phyloP scores from a whole-genome alignment of 2,888 invertebrate species.

The Taphrorychus bicolor region DNA sequence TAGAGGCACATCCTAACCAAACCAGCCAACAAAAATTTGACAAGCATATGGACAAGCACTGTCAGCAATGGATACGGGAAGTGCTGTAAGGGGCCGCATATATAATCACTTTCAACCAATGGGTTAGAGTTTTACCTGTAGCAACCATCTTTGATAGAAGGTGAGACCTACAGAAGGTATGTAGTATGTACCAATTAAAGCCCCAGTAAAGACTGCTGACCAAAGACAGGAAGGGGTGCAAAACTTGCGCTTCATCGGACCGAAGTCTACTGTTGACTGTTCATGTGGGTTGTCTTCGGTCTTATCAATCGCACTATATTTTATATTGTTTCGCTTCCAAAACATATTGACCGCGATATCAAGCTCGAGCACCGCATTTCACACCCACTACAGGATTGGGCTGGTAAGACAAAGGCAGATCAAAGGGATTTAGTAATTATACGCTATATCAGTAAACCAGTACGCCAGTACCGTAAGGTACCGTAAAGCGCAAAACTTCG shows the following conservation, averaged over 20 bases:
- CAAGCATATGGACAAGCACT: conserved; percentile 86
- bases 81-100: conserved; percentile 66
- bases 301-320: conserved; percentile 33
- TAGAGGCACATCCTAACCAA: conserved; percentile 70
- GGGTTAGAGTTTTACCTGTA: conserved; percentile 68
- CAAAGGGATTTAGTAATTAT: too few species aligned
- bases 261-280: conserved; percentile 52
- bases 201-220: conserved; percentile 55
- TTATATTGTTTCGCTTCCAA: conserved; percentile 27
- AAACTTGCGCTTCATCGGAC: conserved; percentile 50
- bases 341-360: conserved; percentile 31
- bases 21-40: conserved; percentile 86
- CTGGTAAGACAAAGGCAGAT: too few species aligned
- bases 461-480: too few species aligned
- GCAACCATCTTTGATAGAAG: conserved; percentile 95
- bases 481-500: too few species aligned
- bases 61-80: conserved; percentile 89
- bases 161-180: conserved; percentile 93
- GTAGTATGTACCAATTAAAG: conserved; percentile 83
- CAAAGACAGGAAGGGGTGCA: conserved; percentile 55
- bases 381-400: not conserved
- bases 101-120: not conserved
- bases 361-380: not conserved
- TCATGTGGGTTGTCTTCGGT: conserved; percentile 31
- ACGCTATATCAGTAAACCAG: too few species aligned